A percentile compares a stretch with the other conserved stretches of the same genome.
Evolutionary conservation across 2,888 invertebrate genomes (phyloP).

Genomic region (Antheraea yamamai): DNA sequence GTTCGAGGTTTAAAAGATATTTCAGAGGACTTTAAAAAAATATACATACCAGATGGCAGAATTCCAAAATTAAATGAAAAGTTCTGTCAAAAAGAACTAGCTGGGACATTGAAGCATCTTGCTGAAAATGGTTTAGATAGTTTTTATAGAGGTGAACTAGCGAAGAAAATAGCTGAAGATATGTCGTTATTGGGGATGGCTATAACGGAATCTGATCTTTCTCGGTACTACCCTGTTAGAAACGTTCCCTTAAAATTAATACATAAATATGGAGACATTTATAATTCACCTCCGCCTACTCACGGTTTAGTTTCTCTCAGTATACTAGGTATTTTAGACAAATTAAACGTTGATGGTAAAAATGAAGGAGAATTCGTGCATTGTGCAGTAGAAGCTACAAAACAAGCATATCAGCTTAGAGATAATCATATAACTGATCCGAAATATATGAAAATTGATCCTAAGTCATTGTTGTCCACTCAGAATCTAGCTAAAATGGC

Average conservation of each 20-base stretch:
- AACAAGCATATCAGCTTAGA: slow-evolving; percentile 39
- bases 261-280: slow-evolving; percentile 61
- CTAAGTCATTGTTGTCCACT: slow-evolving; percentile 50
- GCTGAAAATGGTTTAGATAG: slow-evolving; percentile 60
- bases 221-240: slow-evolving; percentile 56
- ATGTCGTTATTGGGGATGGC: slow-evolving; percentile 60
- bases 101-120: slow-evolving; percentile 54
- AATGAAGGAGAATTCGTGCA: slow-evolving; percentile 68
- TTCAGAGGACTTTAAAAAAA: slow-evolving; percentile 44
- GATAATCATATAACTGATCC: slow-evolving; percentile 67
- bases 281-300: slow-evolving; percentile 72
- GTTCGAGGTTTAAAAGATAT: slow-evolving; percentile 25
- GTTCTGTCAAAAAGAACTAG: slow-evolving; percentile 61
- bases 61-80: slow-evolving; percentile 54
- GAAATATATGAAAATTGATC: slow-evolving; percentile 56
- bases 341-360: slow-evolving; percentile 58
- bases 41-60: slow-evolving; percentile 53
- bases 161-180: slow-evolving; percentile 61
- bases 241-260: slow-evolving; percentile 57
- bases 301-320: slow-evolving; percentile 67
- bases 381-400: slow-evolving; percentile 65
- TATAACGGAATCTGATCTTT: slow-evolving; percentile 63
- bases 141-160: slow-evolving; percentile 66
- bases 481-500: slow-evolving; percentile 55
- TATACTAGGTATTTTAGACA: slow-evolving; percentile 66